Base-by-base conservation (phyloP, 2,888 invertebrate species). In the Nebria salina region DNA sequence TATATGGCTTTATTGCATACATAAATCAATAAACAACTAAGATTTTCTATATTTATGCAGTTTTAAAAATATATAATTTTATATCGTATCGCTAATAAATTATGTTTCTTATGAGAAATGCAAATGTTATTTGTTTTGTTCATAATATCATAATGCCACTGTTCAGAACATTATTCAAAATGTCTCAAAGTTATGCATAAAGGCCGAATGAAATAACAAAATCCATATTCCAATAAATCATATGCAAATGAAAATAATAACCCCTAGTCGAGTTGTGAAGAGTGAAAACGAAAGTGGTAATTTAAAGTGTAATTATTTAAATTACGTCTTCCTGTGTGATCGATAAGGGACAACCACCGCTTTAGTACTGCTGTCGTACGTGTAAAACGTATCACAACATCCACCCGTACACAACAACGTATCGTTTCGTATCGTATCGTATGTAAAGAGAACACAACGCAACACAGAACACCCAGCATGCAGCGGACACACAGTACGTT, bases 401-500 rank as follows among this genome's bases (percentile, higher is more conserved):
- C 54, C 54, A 54, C 54, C 54, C 54, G 54, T 54, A 54, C 54
- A 54, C 54, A 54, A 54, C 54, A 54, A 11, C 54, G 54, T 13
- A 8, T 54, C 54, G 11, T 54, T 5, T 54, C 34, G 34, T 34
- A 34, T 54, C 54, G 54, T 13, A 8, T 54, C 54, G 13, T 54
- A 54, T 54, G 54, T 54, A 54, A 54, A 54, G 54, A 54, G 54
- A 54, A 54, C 54, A 54, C 54, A 54, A 54, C 54, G 8, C 54
- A 54, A 54, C 54, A 54, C 7, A 54, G 54, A 54, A 54, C 76
- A 54, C 72, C 64, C 77, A 77, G 77, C 77, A 64, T 77, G 77
- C 66, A 76, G 77, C 77, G 54, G 72, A 54, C 54, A 72, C 65
- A 54, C 68, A 41, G 26, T 15, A 77, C 72, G 82, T 83, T 83